Conservation (phyloP, 1,140 invertebrate species). For the Drosophila hydei region DNA sequence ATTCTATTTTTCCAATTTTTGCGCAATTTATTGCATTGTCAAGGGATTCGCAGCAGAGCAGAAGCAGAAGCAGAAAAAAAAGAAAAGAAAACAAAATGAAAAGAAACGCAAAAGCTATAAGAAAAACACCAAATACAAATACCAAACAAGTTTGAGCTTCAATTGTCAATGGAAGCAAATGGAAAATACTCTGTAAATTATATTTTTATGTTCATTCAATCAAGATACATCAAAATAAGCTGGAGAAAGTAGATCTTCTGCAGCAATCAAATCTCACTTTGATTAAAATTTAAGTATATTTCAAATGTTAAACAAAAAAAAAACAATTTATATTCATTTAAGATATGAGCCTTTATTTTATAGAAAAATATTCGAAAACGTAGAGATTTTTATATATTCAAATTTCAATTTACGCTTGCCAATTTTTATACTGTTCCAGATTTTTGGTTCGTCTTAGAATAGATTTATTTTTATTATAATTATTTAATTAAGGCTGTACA, state of each 20-base stretch:
- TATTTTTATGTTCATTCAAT: background rate
- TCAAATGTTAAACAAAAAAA: too few species aligned
- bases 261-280: too few species aligned
- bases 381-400: background rate
- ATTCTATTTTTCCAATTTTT: conserved; percentile 81
- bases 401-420: too few species aligned
- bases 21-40: conserved; percentile 82
- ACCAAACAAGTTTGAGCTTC: conserved; percentile 47
- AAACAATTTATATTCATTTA: too few species aligned
- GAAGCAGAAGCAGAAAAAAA: conserved; percentile 42
- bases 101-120: conserved; percentile 64
- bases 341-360: too few species aligned
- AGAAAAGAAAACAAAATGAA: conserved; percentile 34
- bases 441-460: too few species aligned
- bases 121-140: conserved; percentile 79
- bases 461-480: too few species aligned
- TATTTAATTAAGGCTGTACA: too few species aligned
- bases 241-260: too few species aligned
- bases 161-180: background rate
- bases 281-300: too few species aligned
- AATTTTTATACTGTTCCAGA: too few species aligned
- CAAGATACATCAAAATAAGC: too few species aligned
- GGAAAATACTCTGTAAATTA: conserved; percentile 15
- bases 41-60: conserved; percentile 65
- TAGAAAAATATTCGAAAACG: background rate